Percentiles rank a stretch among this genome's conserved stretches.
Conservation (phyloP, 2,113 vertebrate genomes). For the Grammomys surdaster region DNA sequence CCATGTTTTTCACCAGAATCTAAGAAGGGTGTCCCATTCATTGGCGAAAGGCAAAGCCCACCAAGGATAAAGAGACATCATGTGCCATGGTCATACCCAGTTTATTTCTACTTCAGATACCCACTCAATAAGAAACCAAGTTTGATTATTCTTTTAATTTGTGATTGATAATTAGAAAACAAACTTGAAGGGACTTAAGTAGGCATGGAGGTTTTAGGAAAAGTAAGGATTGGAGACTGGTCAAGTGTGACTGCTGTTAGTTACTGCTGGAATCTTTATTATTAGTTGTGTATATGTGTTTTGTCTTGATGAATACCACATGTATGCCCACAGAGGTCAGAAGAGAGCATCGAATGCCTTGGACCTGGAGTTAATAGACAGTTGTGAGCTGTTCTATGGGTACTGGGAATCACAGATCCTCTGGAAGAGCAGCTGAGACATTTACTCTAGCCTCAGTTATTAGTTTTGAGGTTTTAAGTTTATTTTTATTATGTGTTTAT, state of each 20-base stretch:
- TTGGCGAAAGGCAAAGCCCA: not conserved
- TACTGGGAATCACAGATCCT: not conserved
- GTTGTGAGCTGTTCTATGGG: not conserved
- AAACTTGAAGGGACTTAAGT: not conserved
- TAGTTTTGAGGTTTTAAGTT: not conserved
- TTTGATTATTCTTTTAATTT: not conserved
- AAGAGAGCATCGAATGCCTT: not conserved
- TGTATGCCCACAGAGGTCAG: not conserved
- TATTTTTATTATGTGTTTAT: not conserved
- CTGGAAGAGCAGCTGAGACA: not conserved
- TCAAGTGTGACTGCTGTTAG: not conserved
- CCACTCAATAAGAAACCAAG: constrained; percentile 32
- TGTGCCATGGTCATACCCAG: not conserved
- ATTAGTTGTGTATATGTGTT: not conserved
- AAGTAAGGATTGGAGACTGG: not conserved
- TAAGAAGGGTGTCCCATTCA: not conserved
- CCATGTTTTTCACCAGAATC: not conserved
- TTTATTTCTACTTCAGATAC: constrained; percentile 9
- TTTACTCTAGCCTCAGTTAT: not conserved
- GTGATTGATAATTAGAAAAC: constrained; percentile 21
- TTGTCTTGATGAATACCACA: not conserved
- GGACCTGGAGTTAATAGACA: not conserved
- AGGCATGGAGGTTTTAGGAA: not conserved
- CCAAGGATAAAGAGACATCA: not conserved
- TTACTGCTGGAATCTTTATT: constrained; percentile 34